Conservation (phyloP, 2,113 vertebrate species). For the Gymnarchus niloticus region DNA sequence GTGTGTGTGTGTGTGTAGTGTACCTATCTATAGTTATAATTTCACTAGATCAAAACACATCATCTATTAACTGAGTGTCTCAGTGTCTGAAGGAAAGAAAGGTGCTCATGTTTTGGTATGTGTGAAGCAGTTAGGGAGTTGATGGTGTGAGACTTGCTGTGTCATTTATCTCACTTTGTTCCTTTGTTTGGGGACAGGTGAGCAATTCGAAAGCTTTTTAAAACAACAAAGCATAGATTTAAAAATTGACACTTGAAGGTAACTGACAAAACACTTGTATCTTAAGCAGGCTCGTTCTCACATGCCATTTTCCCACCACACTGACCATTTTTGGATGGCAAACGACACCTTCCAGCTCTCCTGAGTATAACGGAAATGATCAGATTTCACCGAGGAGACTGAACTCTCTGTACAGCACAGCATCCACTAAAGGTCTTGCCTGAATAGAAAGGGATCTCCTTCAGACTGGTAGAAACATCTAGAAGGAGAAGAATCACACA, state of each 20-base stretch:
- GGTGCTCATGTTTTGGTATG: not conserved
- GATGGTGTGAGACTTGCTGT: not conserved
- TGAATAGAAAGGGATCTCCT: slow-evolving; percentile 23
- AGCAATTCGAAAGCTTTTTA: not conserved
- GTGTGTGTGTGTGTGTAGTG: too few species aligned
- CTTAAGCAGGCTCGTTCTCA: not conserved
- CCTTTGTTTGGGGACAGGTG: not conserved
- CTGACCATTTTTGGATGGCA: not conserved
- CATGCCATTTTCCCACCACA: not conserved
- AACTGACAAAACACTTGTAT: not conserved
- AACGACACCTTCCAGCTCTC: slow-evolving; percentile 13
- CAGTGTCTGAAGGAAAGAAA: not conserved
- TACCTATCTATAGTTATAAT: too few species aligned
- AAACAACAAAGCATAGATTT: not conserved
- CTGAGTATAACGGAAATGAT: slow-evolving; percentile 19
- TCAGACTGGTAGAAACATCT: slow-evolving; percentile 1
- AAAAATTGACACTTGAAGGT: not conserved
- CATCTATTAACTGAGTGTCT: not conserved
- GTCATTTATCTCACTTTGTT: slow-evolving; percentile 14
- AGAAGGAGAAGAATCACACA: slow-evolving; percentile 5
- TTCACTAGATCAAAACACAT: not conserved
- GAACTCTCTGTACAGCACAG: slow-evolving; percentile 8
- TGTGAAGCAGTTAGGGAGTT: not conserved
- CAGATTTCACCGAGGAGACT: slow-evolving; percentile 16
- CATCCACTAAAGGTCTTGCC: slow-evolving; percentile 20